phyloP scores from a whole-genome alignment of 2,888 invertebrate genomes.

The Lysandra coridon region DNA sequence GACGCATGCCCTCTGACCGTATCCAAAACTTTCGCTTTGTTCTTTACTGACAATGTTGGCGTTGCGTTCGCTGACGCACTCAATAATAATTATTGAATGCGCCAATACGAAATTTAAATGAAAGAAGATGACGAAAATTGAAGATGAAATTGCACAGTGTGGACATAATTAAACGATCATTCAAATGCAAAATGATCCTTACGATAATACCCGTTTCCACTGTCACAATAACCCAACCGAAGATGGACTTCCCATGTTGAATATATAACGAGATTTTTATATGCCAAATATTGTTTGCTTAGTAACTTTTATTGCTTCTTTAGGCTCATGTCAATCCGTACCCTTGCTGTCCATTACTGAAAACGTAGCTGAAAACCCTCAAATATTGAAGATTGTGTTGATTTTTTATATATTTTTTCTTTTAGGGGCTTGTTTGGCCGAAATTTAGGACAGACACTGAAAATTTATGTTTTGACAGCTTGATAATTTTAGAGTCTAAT shows the following conservation, averaged over 20 bases:
- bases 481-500: too few species aligned
- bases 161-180: neutral
- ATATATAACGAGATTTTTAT: neutral
- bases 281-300: slow-evolving; percentile 19
- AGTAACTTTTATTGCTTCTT: slow-evolving; percentile 15
- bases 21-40: too few species aligned
- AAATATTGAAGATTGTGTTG: neutral
- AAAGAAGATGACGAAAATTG: too few species aligned
- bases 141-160: too few species aligned
- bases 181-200: neutral
- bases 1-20: too few species aligned
- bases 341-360: neutral
- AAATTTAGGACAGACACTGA: too few species aligned
- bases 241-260: neutral
- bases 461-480: too few species aligned
- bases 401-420: neutral
- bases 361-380: neutral
- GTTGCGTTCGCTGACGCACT: too few species aligned
- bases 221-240: neutral
- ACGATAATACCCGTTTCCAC: neutral
- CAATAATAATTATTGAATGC: too few species aligned
- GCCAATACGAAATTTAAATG: too few species aligned
- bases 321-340: slow-evolving; percentile 14
- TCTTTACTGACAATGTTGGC: too few species aligned
- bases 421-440: too few species aligned